A percentile compares a stretch with the other conserved stretches of the same genome.
These are phyloP conservation scores for Pleuronectes platessa DNA, from an alignment of 2,113 vertebrate species.

Conservation along the genomic window DNA sequence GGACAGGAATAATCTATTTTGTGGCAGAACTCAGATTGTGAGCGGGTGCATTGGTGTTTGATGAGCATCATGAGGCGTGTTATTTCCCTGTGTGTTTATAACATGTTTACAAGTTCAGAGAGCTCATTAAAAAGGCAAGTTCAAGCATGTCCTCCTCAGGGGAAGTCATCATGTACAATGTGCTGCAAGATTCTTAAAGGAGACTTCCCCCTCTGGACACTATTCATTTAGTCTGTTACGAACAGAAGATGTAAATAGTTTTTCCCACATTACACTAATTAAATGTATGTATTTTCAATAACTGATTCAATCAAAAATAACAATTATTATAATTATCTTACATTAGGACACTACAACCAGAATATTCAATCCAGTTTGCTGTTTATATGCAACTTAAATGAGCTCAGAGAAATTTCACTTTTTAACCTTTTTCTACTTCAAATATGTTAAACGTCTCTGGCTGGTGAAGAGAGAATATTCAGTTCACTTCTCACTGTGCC, in stretches of 20 bases:
- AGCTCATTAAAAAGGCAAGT: constrained; percentile 79
- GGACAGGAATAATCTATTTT: neutral
- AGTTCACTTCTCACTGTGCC: constrained; percentile 13
- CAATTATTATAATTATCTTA: neutral
- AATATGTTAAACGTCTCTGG: constrained; percentile 13
- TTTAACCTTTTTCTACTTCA: constrained; percentile 25
- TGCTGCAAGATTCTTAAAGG: constrained; percentile 1
- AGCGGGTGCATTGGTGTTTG: neutral
- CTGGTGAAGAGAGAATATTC: constrained; percentile 22
- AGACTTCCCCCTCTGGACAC: neutral
- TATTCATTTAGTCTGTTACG: constrained; percentile 9
- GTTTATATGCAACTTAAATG: neutral
- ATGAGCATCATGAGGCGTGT: constrained; percentile 36
- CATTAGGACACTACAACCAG: neutral
- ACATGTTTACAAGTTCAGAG: constrained; percentile 67
- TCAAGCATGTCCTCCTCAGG: constrained; percentile 63
- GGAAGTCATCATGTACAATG: constrained; percentile 31
- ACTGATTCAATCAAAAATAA: no score
- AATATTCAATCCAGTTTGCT: no score
- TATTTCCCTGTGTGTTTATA: constrained; percentile 54
- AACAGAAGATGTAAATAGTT: neutral
- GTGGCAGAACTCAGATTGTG: neutral
- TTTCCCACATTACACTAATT: neutral
- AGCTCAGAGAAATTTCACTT: constrained; percentile 1
- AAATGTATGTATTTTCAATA: neutral